Percentiles rank a stretch among this genome's conserved stretches.
phyloP scores from a whole-genome alignment of 2,797 vertebrate genomes.

The Synanceia verrucosa region DNA sequence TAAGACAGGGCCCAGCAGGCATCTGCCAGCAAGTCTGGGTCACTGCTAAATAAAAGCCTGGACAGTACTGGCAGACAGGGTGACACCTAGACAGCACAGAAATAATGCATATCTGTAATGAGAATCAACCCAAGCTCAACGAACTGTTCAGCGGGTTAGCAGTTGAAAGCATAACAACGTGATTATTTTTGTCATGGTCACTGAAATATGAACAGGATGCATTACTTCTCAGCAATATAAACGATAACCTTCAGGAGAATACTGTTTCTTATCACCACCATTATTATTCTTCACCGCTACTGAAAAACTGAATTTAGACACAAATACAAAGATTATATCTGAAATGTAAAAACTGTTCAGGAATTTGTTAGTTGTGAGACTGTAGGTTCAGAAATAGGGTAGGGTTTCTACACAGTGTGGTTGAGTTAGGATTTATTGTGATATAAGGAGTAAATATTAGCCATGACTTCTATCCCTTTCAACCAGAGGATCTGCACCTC shows the following conservation, averaged over 20 bases:
- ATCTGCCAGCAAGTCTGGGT: slow-evolving; percentile 96
- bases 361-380: neutral
- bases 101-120: neutral
- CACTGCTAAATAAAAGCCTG: slow-evolving; percentile 95
- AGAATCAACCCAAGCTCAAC: neutral
- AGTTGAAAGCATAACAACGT: neutral
- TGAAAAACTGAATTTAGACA: neutral
- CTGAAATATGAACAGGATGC: neutral
- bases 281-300: neutral
- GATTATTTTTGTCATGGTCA: neutral
- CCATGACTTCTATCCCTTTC: neutral
- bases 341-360: neutral
- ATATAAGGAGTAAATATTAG: neutral
- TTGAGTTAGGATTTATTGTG: neutral
- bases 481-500: neutral
- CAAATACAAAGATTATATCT: neutral
- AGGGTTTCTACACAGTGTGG: too few relatives aligned
- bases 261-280: neutral
- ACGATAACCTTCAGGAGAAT: neutral
- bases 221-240: neutral
- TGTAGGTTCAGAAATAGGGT: neutral
- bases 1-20: slow-evolving; percentile 99
- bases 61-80: slow-evolving; percentile 97
- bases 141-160: neutral
- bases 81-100: slow-evolving; percentile 86